Evolutionary conservation across 2,888 invertebrate species (phyloP), one percentile per base, ranked within the genome.

Genomic region (Odontothrips loti): DNA sequence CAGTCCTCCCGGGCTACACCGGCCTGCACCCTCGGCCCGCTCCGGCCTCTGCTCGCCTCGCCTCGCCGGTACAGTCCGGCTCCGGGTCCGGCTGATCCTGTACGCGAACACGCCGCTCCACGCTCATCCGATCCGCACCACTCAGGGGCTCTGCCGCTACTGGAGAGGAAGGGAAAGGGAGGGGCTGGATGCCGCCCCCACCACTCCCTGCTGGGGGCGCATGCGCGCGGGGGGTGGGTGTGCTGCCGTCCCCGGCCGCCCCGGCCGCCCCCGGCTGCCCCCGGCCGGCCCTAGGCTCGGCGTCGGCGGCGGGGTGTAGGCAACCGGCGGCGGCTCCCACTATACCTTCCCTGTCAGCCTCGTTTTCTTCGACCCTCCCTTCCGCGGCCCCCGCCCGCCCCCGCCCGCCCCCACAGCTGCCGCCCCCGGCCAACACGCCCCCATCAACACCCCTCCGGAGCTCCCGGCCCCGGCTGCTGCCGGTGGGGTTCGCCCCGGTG

Each of bases 301-400:
- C 58, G 17, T 11, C 20, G 58, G 58, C 17, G 11, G 58, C 20
- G 51, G 58, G 58, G n/a, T n/a, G 58, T n/a, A 58, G 58, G 17
- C 17, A 15, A n/a, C 6, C 20, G 12, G 58, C 6, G 58, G 58
- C 15, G 58, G 58, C 58, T 17, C 17, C 17, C 58, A 17, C 20
- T 17, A 17, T n/a, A 58, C 58, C 58, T 58, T 58, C 58, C 15
- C 68, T 75, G 68, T 27, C 23, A 75, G 23, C 68, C 68, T 27
- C 68, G 68, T 75, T 75, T 43, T 75, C 68, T 75, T 75, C 68
- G 68, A 75, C 68, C 68, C 23, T 75, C 58, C n/a, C 58, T 58
- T n/a, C n/a, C 58, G 17, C 58, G 20, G 20, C 58, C 58, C n/a
- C 58, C 12, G 51, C 12, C 20, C 58, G 17, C 17, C 58, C 15